phyloP scores from a whole-genome alignment of 2,888 invertebrate species.

The Aphodius sticticus region DNA sequence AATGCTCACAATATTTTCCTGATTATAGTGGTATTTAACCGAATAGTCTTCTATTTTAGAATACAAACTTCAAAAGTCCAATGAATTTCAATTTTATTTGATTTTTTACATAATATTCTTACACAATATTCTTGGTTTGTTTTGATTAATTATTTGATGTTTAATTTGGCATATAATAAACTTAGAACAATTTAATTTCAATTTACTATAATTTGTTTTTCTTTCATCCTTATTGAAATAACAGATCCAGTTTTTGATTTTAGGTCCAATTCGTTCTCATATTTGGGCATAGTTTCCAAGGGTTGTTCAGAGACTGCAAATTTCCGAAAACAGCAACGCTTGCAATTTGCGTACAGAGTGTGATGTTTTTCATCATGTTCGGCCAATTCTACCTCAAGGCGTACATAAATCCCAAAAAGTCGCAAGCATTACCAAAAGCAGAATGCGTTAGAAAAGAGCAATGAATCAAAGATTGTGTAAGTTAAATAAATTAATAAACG shows the following conservation, averaged over 20 bases:
- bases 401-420: slow-evolving; percentile 58
- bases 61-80: too few relatives aligned
- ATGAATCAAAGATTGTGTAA: neutral
- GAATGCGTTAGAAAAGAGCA: neutral
- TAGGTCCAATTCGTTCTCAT: slow-evolving; percentile 81
- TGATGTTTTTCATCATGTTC: slow-evolving; percentile 79
- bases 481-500: neutral
- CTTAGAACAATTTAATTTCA: neutral
- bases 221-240: too few relatives aligned
- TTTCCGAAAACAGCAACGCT: slow-evolving; percentile 75
- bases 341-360: slow-evolving; percentile 71
- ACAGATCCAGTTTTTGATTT: slow-evolving; percentile 25
- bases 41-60: too few relatives aligned
- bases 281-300: slow-evolving; percentile 73
- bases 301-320: slow-evolving; percentile 70
- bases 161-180: slow-evolving; percentile 35
- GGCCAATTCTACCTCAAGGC: slow-evolving; percentile 77
- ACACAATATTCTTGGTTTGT: too few relatives aligned
- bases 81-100: too few relatives aligned
- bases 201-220: slow-evolving; percentile 43
- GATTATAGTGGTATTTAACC: too few relatives aligned
- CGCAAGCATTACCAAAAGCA: neutral
- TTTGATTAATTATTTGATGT: too few relatives aligned
- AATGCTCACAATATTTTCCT: too few relatives aligned
- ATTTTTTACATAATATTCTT: too few relatives aligned